Conservation (phyloP, 2,888 invertebrate genomes). For the Leptogaster cylindrica region DNA sequence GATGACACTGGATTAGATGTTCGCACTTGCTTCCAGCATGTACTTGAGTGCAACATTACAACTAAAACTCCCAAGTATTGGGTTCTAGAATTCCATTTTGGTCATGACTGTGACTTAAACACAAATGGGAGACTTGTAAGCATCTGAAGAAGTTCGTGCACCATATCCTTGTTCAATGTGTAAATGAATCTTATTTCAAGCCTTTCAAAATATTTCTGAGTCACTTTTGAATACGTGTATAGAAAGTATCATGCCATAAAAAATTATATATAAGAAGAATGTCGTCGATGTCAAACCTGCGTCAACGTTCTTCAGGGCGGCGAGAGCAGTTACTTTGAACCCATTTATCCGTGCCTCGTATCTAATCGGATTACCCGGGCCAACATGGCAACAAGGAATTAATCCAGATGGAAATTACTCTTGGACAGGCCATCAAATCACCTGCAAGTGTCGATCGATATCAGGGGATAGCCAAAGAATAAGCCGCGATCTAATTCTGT, state of each 20-base stretch:
- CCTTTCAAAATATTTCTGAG: constrained; percentile 9
- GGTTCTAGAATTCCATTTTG: too few species aligned
- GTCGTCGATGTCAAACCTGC: not conserved
- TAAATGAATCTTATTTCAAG: constrained; percentile 21
- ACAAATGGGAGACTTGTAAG: too few species aligned
- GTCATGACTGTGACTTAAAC: too few species aligned
- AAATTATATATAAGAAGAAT: not conserved
- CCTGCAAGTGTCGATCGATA: constrained; percentile 3
- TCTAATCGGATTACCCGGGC: constrained; percentile 30
- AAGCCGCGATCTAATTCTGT: constrained; percentile 1
- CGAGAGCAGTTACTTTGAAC: constrained; percentile 12
- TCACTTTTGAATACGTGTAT: not conserved
- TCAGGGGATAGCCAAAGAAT: constrained; percentile 17
- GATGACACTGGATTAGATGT: not conserved
- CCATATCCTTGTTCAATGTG: too few species aligned
- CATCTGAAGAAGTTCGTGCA: too few species aligned
- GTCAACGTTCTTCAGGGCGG: not conserved
- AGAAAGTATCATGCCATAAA: not conserved
- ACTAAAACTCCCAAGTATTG: too few species aligned
- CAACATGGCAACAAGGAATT: constrained; percentile 5
- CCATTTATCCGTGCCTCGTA: not conserved
- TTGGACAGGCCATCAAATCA: not conserved
- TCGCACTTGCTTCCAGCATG: too few species aligned
- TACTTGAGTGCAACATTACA: too few species aligned
- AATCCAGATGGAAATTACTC: constrained; percentile 17